These are phyloP conservation scores for Masticophis lateralis DNA, from an alignment of 2,797 vertebrate species.

Conservation along the genomic window DNA sequence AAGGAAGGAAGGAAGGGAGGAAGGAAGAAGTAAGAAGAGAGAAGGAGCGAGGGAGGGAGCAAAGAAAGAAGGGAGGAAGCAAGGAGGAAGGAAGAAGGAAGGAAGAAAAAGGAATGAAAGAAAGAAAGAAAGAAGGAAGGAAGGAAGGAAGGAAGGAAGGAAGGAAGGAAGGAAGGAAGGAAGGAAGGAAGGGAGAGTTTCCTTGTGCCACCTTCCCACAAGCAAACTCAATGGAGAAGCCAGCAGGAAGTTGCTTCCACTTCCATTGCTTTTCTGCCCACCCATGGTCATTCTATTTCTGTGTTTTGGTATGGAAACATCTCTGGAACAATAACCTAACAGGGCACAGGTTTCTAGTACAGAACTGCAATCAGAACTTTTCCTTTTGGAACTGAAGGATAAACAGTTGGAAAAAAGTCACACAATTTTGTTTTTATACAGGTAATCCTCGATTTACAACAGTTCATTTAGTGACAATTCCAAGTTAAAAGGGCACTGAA, in stretches of 20 bases:
- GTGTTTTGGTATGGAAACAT: not conserved
- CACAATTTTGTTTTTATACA: not conserved
- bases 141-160: too few species aligned
- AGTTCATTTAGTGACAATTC: not conserved
- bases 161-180: too few species aligned
- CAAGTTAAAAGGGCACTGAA: not conserved
- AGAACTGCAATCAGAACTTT: not conserved
- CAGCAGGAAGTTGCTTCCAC: not conserved
- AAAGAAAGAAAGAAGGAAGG: too few species aligned
- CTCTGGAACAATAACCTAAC: not conserved
- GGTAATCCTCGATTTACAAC: not conserved
- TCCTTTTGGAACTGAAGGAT: not conserved
- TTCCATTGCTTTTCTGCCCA: not conserved
- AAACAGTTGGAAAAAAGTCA: not conserved
- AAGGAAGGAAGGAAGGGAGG: accelerated
- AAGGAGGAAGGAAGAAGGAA: too few species aligned
- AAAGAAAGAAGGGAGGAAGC: too few species aligned
- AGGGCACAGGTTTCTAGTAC: not conserved
- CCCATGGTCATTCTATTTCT: not conserved
- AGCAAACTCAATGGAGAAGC: not conserved
- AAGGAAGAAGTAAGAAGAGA: too few species aligned
- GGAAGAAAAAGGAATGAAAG: too few species aligned
- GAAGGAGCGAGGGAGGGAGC: too few species aligned
- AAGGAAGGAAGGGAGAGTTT: too few species aligned
- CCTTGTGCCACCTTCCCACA: not conserved